Conservation (phyloP, 2,888 invertebrate genomes). For the Byasa hedistus region DNA sequence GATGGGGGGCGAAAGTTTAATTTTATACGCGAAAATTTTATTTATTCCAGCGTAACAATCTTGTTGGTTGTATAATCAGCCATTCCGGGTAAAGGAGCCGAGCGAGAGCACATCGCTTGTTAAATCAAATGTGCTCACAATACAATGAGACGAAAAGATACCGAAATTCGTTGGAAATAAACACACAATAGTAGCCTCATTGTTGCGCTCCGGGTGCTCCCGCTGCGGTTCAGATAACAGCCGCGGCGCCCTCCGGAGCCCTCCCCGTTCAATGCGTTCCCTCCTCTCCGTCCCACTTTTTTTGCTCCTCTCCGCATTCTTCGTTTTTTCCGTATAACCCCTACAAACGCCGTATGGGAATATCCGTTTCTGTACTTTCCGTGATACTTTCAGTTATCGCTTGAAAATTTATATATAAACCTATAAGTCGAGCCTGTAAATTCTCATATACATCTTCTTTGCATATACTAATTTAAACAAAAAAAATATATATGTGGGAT, state of each 20-base stretch:
- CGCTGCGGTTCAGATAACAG: constrained; percentile 28
- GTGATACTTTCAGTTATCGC: not conserved
- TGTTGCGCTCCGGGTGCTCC: constrained; percentile 19
- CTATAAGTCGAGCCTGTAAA: too few species aligned
- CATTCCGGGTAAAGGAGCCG: constrained; percentile 20
- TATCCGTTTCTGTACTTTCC: not conserved
- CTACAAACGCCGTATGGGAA: too few species aligned
- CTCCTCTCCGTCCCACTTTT: not conserved
- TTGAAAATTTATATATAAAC: too few species aligned
- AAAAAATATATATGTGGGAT: too few species aligned
- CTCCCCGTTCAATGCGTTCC: not conserved
- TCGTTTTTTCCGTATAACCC: not conserved
- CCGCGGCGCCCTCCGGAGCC: constrained; percentile 2
- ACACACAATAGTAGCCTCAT: constrained; percentile 32
- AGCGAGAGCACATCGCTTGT: constrained; percentile 18
- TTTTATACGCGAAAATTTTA: constrained; percentile 2
- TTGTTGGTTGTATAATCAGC: constrained; percentile 7
- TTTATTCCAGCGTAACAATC: constrained; percentile 23
- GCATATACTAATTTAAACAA: too few species aligned
- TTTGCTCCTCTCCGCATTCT: not conserved
- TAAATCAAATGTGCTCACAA: constrained; percentile 28
- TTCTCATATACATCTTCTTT: too few species aligned
- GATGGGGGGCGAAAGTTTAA: not conserved
- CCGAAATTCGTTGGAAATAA: constrained; percentile 28
- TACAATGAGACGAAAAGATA: constrained; percentile 34